Base-by-base conservation (phyloP, 2,888 invertebrate genomes). In the Drosophila kuntzei region DNA sequence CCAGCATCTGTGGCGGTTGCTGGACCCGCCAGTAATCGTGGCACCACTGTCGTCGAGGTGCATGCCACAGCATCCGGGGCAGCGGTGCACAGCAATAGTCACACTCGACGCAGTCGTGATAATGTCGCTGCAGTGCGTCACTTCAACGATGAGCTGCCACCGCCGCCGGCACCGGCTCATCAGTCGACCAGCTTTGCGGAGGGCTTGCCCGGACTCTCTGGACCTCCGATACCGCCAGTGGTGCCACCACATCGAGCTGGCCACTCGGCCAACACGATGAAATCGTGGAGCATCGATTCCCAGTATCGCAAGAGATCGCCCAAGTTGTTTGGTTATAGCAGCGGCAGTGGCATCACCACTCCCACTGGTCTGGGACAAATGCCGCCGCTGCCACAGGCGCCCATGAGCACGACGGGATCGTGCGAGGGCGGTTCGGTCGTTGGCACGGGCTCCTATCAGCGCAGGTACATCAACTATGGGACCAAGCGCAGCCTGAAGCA, bases 261-360 rank as follows among this genome's bases (percentile, higher is more conserved):
- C 14, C 93, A 94, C 49, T 94, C 94, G 34, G 72, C 79, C 16
- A 95, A 95, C 89, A 96, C 96, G 73, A 94, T 97, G 70, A 97
- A 96, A 91, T 96, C 97, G 76, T 94, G 97, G 87, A 97, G 97
- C 7, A 97, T 97, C 95, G 97, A 97, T 90, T 96, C 96, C 3
- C 95, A 95, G 75, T 96, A 95, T 89, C 95, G 94, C 73, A 94
- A 94, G 89, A 93, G 94, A 79, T 93, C 94, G 74, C 90, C 90
- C 67, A 93, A 91, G 92, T 93, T 81, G 93, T 94, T 88, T 93
- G 94, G 92, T 91, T 94, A 90, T 90, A 93, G 92, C 93, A 94
- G 81, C 55, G 87, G 89, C 51, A 90, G 90, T 27, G 90, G 90
- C 39, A 90, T 90, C 8, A 90, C 91, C 25, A 90, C 91, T 9